A percentile compares a stretch with the other conserved stretches of the same genome.
Evolutionary conservation across 2,888 invertebrate species (phyloP).

Genomic region (Iselma pallidipennis): DNA sequence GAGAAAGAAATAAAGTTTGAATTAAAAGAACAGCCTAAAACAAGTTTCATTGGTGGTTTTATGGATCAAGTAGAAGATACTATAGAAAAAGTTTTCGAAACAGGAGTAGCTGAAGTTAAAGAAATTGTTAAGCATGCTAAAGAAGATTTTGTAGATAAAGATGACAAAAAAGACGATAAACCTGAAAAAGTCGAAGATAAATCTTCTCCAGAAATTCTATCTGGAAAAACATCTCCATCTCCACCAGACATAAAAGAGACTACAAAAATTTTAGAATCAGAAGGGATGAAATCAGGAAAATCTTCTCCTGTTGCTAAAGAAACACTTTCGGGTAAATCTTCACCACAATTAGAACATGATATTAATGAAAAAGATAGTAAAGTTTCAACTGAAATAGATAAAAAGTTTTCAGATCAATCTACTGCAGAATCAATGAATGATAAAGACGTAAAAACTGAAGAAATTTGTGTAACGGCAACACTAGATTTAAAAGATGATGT

Average conservation of each 20-base stretch:
- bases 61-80: neutral
- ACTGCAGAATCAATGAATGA: neutral
- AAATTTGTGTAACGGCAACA: too few relatives aligned
- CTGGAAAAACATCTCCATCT: neutral
- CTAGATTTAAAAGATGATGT: too few relatives aligned
- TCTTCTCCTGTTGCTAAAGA: conserved; percentile 38
- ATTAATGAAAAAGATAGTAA: conserved; percentile 10
- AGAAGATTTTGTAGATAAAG: neutral
- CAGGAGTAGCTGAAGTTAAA: neutral
- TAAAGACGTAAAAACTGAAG: neutral
- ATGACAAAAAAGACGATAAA: neutral
- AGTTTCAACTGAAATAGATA: conserved; percentile 11
- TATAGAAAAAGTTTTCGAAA: neutral
- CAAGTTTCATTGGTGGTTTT: neutral
- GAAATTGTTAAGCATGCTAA: neutral
- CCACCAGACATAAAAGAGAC: neutral
- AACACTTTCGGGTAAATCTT: conserved; percentile 20
- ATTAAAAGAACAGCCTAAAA: neutral
- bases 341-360: conserved; percentile 10
- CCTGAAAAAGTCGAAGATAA: too few relatives aligned
- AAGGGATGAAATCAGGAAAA: conserved; percentile 51
- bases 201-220: too few relatives aligned
- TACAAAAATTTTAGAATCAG: too few relatives aligned
- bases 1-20: neutral
- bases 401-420: conserved; percentile 13